These are phyloP conservation scores for Liolophura sinensis DNA, from an alignment of 1,140 invertebrate species.

Conservation along the genomic window DNA sequence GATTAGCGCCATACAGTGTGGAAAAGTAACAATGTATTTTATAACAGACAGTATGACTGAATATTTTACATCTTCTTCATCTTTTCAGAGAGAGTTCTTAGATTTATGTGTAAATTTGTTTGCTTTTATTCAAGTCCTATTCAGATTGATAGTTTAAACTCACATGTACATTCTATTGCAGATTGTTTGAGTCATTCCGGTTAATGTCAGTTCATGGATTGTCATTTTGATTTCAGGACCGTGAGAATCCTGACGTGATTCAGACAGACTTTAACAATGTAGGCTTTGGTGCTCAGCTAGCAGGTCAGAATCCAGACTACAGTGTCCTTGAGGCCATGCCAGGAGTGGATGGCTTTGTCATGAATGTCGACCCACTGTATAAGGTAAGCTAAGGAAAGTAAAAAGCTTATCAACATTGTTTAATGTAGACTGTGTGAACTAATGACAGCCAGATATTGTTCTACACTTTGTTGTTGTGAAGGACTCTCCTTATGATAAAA, in stretches of 20 bases:
- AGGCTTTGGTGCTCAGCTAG: conserved; percentile 57
- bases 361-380: conserved; percentile 60
- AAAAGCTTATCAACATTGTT: background rate
- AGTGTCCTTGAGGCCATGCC: conserved; percentile 37
- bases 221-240: conserved; percentile 47
- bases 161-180: background rate
- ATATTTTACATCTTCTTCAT: too few species aligned
- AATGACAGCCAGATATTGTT: background rate
- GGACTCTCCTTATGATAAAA: background rate
- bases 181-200: background rate
- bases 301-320: conserved; percentile 43
- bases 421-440: background rate
- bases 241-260: conserved; percentile 48
- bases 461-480: background rate
- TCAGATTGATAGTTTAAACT: background rate
- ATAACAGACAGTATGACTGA: too few species aligned
- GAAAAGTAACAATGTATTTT: too few species aligned
- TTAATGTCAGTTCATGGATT: background rate
- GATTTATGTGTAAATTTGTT: background rate
- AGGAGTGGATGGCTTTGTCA: conserved; percentile 62
- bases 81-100: too few species aligned
- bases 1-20: too few species aligned
- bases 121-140: background rate
- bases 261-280: conserved; percentile 46
- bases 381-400: conserved; percentile 35